phyloP scores from a whole-genome alignment of 2,113 vertebrate species.

The Coptodon bakossiorum region DNA sequence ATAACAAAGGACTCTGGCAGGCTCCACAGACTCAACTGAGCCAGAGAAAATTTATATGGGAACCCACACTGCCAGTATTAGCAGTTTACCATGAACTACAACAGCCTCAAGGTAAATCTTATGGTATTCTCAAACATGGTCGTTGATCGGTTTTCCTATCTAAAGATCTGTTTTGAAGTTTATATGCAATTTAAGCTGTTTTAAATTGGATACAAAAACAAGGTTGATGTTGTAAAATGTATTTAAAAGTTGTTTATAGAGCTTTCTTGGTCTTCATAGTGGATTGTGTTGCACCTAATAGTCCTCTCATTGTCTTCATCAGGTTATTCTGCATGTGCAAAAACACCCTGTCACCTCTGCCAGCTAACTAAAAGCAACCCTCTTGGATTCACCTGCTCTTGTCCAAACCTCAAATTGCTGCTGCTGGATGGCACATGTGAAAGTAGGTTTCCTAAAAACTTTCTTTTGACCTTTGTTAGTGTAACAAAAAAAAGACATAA shows the following conservation, averaged over 20 bases:
- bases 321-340: slow-evolving; percentile 68
- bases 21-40: slow-evolving; percentile 42
- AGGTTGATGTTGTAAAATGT: background rate
- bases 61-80: slow-evolving; percentile 55
- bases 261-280: background rate
- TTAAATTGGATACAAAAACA: background rate
- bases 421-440: slow-evolving; percentile 73
- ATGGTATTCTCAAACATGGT: background rate
- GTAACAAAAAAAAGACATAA: background rate
- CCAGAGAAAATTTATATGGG: slow-evolving; percentile 62
- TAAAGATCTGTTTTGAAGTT: background rate
- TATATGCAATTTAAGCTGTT: background rate
- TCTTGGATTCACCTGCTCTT: slow-evolving; percentile 78
- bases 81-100: slow-evolving; percentile 71
- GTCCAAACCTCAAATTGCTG: slow-evolving; percentile 76
- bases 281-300: background rate
- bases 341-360: slow-evolving; percentile 75
- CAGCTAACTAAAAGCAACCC: slow-evolving; percentile 74
- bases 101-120: slow-evolving; percentile 71
- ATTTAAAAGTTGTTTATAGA: background rate
- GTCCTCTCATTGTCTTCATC: background rate
- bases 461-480: background rate
- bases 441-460: slow-evolving; percentile 63
- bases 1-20: slow-evolving; percentile 67
- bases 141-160: background rate